These are phyloP conservation scores for Macrochelys suwanniensis DNA, from an alignment of 2,797 vertebrate species.

Conservation along the genomic window DNA sequence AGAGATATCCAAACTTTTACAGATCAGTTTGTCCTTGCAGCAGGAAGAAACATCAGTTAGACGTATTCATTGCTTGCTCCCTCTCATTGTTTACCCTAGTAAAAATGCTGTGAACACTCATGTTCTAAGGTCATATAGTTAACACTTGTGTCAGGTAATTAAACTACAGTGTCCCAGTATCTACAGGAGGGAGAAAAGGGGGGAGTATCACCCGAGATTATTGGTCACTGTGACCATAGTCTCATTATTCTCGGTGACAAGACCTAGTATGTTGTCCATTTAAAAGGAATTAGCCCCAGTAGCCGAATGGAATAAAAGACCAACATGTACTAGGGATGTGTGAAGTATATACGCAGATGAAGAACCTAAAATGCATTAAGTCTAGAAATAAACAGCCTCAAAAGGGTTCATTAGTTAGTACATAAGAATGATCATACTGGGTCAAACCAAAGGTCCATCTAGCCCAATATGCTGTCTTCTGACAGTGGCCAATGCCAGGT, in stretches of 20 bases:
- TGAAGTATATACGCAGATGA: constrained; percentile 34
- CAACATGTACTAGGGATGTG: background rate
- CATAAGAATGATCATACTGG: background rate
- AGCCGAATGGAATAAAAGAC: constrained; percentile 1
- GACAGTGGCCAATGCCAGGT: no score
- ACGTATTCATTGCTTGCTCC: background rate
- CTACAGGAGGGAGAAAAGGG: background rate
- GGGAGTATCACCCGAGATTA: constrained; percentile 15
- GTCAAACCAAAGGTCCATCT: no score
- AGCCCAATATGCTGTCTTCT: no score
- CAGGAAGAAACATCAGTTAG: constrained; percentile 25
- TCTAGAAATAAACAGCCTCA: constrained; percentile 20
- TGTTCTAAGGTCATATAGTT: background rate
- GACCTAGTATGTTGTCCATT: constrained; percentile 15
- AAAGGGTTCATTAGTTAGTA: background rate
- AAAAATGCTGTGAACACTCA: background rate
- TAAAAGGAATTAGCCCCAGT: background rate
- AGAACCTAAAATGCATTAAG: constrained; percentile 12
- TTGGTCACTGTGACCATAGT: constrained; percentile 46
- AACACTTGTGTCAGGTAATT: constrained; percentile 9
- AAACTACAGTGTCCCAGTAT: background rate
- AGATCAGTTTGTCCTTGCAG: constrained; percentile 11
- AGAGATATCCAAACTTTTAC: background rate
- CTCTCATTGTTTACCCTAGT: background rate
- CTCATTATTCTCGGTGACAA: background rate